phyloP scores from a whole-genome alignment of 64 coral and sea anemone genomes.

The Pocillopora damicornis region DNA sequence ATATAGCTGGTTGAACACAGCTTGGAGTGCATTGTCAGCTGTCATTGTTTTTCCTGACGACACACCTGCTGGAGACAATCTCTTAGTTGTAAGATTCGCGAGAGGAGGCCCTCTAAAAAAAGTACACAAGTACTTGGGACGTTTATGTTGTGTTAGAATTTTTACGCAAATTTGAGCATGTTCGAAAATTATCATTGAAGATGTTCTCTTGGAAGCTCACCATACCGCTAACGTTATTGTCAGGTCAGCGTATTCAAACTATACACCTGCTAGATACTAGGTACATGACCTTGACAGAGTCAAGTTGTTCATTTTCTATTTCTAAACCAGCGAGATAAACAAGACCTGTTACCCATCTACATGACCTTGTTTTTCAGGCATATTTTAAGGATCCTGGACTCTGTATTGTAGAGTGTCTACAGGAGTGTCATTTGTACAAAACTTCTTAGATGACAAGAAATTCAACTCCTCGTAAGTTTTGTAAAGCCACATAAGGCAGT shows the following conservation, averaged over 20 bases:
- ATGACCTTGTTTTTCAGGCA: slow-evolving; percentile 27
- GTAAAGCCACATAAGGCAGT: slow-evolving; percentile 52
- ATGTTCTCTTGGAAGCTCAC: slow-evolving; percentile 53
- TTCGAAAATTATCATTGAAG: slow-evolving; percentile 31
- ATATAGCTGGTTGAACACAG: slow-evolving; percentile 47
- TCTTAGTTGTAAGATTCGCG: slow-evolving; percentile 27
- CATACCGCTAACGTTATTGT: slow-evolving; percentile 43
- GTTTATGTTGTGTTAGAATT: slow-evolving; percentile 30
- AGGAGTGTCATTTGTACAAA: slow-evolving; percentile 27
- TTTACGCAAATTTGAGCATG: slow-evolving; percentile 19
- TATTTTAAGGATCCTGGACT: slow-evolving; percentile 39
- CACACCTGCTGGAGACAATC: slow-evolving; percentile 29
- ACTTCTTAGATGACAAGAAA: slow-evolving; percentile 2
- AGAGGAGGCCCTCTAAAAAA: slow-evolving; percentile 39
- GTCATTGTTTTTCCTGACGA: slow-evolving; percentile 36
- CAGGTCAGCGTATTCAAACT: slow-evolving; percentile 56
- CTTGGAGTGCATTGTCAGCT: slow-evolving; percentile 19
- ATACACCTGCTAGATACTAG: slow-evolving; percentile 52
- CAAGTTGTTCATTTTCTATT: slow-evolving; percentile 45
- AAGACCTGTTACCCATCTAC: slow-evolving; percentile 37
- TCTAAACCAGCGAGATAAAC: slow-evolving; percentile 38
- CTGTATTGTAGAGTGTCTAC: slow-evolving; percentile 47
- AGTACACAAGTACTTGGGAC: slow-evolving; percentile 51
- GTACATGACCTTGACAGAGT: slow-evolving; percentile 35
- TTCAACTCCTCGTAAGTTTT: slow-evolving; percentile 48